Evolutionary conservation across 2,888 invertebrate species (phyloP), one percentile per base, ranked within the genome.

Genomic region (Apamea monoglypha): DNA sequence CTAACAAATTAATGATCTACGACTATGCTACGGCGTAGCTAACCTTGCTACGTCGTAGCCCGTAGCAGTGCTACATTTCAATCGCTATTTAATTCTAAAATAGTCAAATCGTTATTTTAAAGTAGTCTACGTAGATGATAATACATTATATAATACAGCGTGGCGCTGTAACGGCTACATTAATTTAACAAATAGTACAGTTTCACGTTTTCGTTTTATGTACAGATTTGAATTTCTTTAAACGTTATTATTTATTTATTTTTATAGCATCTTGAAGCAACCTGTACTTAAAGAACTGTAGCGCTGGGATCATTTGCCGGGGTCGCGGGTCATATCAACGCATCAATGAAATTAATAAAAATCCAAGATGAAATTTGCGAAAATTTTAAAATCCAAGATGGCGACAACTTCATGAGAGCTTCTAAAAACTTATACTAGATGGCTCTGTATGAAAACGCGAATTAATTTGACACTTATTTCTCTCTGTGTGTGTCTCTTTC

Each of bases 1-100:
- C 32, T 7, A 64, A 1, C 16, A 40, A 75, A 56, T n/a, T 1
- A 50, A 56, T 14, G 3, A 12, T n/a, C 21, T 66, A 76, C 16
- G 21, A 73, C 73, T 67, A 59, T 64, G 69, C 80, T 83, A 75
- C 74, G 74, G 47, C 74, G 75, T 76, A 78, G 70, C 36, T n/a
- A 36, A 63, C 16, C 18, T 2, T 47, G 59, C 67, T 84, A 80
- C 77, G 77, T 1, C 73, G 66, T 76, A 67, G 63, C 14, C 0
- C 73, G 56, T 82, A 67, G 69, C 16, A 0, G 18, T 67, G 10
- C 36, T 61, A 64, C 40, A 25, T 59, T 82, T 67, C 67, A 32
- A 70, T 70, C 29, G 53, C 32, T 74, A 64, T 67, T n/a, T n/a
- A n/a, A n/a, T n/a, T 68, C 44, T 50, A 64, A 66, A 84, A 76